Evolutionary conservation across 35 echinoderm and acorn worm species (phyloP).

Genomic region (Anneissia japonica): DNA sequence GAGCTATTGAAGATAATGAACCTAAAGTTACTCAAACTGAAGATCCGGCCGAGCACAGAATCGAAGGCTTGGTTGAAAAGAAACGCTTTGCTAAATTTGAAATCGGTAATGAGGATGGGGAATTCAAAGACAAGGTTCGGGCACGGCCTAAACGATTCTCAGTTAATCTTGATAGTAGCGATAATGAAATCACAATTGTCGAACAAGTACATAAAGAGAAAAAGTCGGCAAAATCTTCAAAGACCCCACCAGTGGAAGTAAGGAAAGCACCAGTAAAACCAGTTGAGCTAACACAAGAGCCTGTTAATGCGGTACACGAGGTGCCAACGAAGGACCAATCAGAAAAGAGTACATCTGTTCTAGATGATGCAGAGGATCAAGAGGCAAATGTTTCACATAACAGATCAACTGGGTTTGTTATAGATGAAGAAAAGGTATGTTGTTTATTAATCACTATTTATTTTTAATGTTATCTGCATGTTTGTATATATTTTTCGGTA

Average conservation of each 20-base stretch:
- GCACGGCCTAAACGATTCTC: neutral
- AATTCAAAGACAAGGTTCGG: neutral
- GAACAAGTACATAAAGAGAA: neutral
- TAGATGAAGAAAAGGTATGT: constrained; percentile 67
- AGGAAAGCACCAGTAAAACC: neutral
- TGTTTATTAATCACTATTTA: neutral
- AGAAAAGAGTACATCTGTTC: constrained; percentile 18
- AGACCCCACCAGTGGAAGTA: neutral
- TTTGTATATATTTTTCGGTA: neutral
- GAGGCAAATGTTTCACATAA: constrained; percentile 3
- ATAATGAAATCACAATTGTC: neutral
- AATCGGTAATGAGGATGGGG: neutral
- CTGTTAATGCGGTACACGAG: constrained; percentile 28
- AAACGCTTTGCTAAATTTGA: neutral
- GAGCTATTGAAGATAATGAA: neutral
- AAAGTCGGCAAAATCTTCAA: neutral
- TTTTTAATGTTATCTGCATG: neutral
- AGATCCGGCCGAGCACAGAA: no score
- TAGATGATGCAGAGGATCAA: constrained; percentile 33
- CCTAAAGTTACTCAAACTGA: neutral
- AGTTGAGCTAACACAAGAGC: neutral
- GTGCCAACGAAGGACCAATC: neutral
- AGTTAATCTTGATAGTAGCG: neutral
- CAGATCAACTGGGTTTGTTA: constrained; percentile 65
- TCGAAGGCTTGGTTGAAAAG: neutral